A percentile compares a stretch with the other conserved stretches of the same genome.
Evolutionary conservation across 2,888 invertebrate genomes (phyloP).

Genomic region (Trachelus iudaicus): DNA sequence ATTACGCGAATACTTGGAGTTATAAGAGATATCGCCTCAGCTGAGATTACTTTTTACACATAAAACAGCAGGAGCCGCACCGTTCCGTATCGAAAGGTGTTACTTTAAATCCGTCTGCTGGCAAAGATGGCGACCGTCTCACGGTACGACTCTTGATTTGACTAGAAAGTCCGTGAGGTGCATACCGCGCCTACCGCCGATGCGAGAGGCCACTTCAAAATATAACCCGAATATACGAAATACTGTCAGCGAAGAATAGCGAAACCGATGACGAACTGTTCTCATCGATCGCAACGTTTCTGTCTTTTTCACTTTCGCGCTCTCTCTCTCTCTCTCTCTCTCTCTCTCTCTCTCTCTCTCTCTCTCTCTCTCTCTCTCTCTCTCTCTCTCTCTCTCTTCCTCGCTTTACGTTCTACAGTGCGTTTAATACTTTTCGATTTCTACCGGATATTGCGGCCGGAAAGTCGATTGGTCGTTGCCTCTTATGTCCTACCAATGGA

Average conservation of each 20-base stretch:
- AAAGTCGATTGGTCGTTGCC: neutral
- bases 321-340: neutral
- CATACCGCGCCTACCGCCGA: neutral
- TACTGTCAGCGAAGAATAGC: neutral
- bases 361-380: neutral
- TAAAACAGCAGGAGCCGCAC: constrained; percentile 14
- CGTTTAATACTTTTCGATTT: neutral
- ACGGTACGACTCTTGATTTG: constrained; percentile 9
- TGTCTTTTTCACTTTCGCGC: neutral
- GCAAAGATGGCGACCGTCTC: constrained; percentile 41
- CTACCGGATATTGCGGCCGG: neutral
- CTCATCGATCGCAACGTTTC: neutral
- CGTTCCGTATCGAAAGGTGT: constrained; percentile 6
- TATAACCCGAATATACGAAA: neutral
- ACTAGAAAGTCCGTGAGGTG: constrained; percentile 3
- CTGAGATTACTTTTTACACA: constrained; percentile 15
- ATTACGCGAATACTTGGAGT: neutral
- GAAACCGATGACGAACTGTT: neutral
- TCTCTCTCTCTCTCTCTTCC: neutral
- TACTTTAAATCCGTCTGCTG: constrained; percentile 30
- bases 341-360: neutral
- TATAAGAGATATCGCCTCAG: neutral
- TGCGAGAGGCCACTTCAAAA: neutral
- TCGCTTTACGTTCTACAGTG: neutral
- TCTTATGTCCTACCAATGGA: neutral